A percentile compares a stretch with the other conserved stretches of the same genome.
These are phyloP conservation scores for Rhincodon typus DNA, from an alignment of 2,797 vertebrate genomes.

Conservation along the genomic window DNA sequence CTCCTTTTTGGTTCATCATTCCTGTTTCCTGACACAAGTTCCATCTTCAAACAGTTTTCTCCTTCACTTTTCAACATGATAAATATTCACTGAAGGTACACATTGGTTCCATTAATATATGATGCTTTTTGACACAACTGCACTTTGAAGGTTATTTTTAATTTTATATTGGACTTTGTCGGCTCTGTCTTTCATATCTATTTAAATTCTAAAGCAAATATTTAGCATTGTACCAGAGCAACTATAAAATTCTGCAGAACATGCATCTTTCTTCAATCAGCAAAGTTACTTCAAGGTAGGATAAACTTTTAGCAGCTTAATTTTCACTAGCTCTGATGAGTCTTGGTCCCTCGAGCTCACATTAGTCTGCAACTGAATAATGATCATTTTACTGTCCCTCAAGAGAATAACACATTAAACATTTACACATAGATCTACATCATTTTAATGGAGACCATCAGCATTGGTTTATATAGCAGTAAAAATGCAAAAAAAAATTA, in stretches of 20 bases:
- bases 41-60: background rate
- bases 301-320: slow-evolving; percentile 36
- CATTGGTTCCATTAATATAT: background rate
- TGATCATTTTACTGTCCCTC: slow-evolving; percentile 34
- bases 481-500: slow-evolving; percentile 36
- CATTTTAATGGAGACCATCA: slow-evolving; percentile 36
- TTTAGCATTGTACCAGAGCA: background rate
- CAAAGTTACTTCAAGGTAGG: slow-evolving; percentile 14
- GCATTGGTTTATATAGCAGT: slow-evolving; percentile 32
- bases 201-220: slow-evolving; percentile 28
- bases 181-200: background rate
- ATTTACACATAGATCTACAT: slow-evolving; percentile 35
- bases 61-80: background rate
- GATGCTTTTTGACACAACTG: background rate
- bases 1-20: background rate
- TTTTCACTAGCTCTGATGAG: slow-evolving; percentile 32
- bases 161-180: slow-evolving; percentile 1
- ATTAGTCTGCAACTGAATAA: slow-evolving; percentile 32
- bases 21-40: background rate
- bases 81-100: background rate
- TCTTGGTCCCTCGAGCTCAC: slow-evolving; percentile 17
- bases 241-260: background rate
- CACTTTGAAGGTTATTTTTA: background rate
- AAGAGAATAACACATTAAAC: slow-evolving; percentile 38
- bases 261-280: slow-evolving; percentile 2